phyloP scores from a whole-genome alignment of 2,797 vertebrate species.

The Denticeps clupeoides region DNA sequence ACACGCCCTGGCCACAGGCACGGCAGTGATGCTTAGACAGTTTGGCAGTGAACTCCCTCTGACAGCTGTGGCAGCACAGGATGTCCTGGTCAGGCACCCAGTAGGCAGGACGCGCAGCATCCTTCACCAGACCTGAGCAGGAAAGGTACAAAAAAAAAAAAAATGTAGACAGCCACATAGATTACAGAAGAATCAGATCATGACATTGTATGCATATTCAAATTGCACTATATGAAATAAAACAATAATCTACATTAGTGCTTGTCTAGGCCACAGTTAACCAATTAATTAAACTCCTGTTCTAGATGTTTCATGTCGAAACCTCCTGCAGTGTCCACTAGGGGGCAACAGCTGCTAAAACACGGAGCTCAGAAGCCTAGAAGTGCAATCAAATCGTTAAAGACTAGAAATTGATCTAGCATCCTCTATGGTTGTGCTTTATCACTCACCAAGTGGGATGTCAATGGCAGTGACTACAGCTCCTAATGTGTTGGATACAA shows the following conservation, averaged over 20 bases:
- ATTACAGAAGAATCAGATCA: no score
- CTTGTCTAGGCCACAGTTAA: no score
- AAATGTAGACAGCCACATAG: no score
- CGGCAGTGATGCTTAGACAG: constrained; percentile 97
- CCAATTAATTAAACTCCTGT: background rate
- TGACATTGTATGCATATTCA: no score
- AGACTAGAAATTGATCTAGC: no score
- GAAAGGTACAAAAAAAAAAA: no score
- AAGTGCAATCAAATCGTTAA: no score
- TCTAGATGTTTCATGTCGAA: background rate
- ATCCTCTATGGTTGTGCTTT: no score
- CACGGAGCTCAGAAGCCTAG: no score
- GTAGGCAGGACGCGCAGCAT: constrained; percentile 88
- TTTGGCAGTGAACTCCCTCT: constrained; percentile 80
- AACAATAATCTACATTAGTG: no score
- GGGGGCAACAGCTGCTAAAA: background rate
- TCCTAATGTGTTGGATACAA: constrained; percentile 90
- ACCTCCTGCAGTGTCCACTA: background rate
- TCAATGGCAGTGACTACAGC: constrained; percentile 94
- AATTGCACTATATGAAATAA: no score
- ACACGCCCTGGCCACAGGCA: constrained; percentile 94
- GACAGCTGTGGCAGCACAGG: constrained; percentile 78
- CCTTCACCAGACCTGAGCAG: constrained; percentile 79
- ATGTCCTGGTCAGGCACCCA: constrained; percentile 98
- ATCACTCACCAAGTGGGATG: constrained; percentile 83